Evolutionary conservation across 2,113 vertebrate genomes (phyloP), one percentile per base, ranked within the genome.

Genomic region (Cyprinodon variegatus): DNA sequence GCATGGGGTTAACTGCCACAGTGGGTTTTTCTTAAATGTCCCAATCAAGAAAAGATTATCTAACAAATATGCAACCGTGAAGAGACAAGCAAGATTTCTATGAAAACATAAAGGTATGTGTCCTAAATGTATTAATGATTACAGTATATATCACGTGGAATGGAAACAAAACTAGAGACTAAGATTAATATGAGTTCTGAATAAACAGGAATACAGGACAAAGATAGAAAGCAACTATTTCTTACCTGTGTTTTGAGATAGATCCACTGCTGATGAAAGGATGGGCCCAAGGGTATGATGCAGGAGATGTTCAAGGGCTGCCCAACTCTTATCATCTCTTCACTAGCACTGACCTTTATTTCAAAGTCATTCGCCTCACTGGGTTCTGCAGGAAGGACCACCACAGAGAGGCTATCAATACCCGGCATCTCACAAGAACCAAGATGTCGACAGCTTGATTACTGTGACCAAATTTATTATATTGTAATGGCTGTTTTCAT

Each of bases 241-340:
- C 87, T 92, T 79, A 95, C 98, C 95, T 95, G 93, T 93, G 94
- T 95, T 76, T 95, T 95, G 1, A 95, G 96, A 85, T 99, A 97
- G 43, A 95, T 93, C 98, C 98, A 99, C 66, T 96, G 92, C 79
- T 99, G 95, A 77, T 95, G 88, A 50, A 96, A 96, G 69, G 91
- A 85, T 20, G 87, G 87, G 0, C 95, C 97, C 38, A 94, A 81
- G 20, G 96, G 95, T 78, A 95, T 94, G 1, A 94, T 82, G 15
- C 98, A 99, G 72, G 95, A 96, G 79, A 99, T 81, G 70, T 89
- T 93, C 0, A 99, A 93, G 0, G 95, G 91, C 77, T 97, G 95
- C 0, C 98, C 97, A 0, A 92, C 93, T 90, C 93, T 94, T 83
- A 98, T 92, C 0, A 94, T 94, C 10, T 95, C 95, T 74, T 95